Evolutionary conservation across 2,113 vertebrate species (phyloP).

Genomic region (Sphaerodactylus townsendi): DNA sequence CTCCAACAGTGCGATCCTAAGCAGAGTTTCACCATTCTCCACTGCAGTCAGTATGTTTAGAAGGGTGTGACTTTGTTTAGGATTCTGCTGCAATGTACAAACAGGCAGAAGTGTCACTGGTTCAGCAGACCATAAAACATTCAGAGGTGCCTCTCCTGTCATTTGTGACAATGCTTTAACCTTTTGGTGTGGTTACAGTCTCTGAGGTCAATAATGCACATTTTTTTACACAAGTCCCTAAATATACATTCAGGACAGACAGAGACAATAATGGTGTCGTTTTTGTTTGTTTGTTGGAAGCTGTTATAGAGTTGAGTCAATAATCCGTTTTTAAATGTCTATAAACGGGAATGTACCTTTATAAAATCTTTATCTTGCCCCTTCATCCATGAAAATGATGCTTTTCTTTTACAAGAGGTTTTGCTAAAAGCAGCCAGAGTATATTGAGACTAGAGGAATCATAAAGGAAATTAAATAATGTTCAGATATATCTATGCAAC

Average conservation of each 20-base stretch:
- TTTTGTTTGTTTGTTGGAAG: constrained; percentile 36
- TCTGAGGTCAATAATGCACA: constrained; percentile 56
- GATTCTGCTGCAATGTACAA: constrained; percentile 12
- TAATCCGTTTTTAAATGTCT: constrained; percentile 19
- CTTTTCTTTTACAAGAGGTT: neutral
- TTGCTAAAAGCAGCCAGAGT: neutral
- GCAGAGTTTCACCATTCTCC: neutral
- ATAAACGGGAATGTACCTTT: constrained; percentile 15
- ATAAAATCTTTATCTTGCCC: constrained; percentile 6
- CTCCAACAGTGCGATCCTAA: neutral
- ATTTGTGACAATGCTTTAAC: constrained; percentile 56
- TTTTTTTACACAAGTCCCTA: constrained; percentile 57
- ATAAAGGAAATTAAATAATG: constrained; percentile 6
- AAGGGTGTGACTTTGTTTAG: too few relatives aligned
- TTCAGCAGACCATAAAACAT: constrained; percentile 47
- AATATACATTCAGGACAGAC: constrained; percentile 58
- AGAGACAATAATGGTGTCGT: neutral
- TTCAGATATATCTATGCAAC: neutral
- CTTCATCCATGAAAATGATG: neutral
- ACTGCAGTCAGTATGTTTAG: neutral
- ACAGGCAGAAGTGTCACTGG: constrained; percentile 49
- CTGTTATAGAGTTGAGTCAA: constrained; percentile 25
- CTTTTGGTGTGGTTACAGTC: constrained; percentile 44
- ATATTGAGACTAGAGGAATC: neutral
- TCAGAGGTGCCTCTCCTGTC: constrained; percentile 37